Base-by-base conservation (phyloP, 2,888 invertebrate genomes). In the Rhorus exstirpatorius region DNA sequence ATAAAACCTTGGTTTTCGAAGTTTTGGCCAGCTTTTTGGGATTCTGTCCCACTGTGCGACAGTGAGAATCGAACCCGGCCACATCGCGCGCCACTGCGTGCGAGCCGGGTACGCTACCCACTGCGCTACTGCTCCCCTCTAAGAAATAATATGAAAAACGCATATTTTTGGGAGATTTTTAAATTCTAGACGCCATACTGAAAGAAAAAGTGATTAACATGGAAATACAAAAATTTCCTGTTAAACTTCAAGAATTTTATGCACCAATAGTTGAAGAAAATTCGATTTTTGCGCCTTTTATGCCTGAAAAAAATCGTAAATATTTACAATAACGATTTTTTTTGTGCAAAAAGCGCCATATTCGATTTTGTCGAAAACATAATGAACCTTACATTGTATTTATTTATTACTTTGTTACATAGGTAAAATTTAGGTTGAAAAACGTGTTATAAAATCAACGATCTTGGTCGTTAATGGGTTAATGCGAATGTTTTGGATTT, bases 71-170 rank as follows among this genome's bases (percentile, higher is more conserved):
- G n/a, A n/a, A n/a, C n/a, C n/a, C n/a, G n/a, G n/a, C n/a, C n/a
- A n/a, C n/a, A n/a, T n/a, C n/a, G n/a, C n/a, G n/a, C n/a, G n/a
- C n/a, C n/a, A n/a, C n/a, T n/a, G n/a, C n/a, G n/a, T n/a, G n/a
- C n/a, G n/a, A n/a, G n/a, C n/a, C n/a, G n/a, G n/a, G n/a, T n/a
- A n/a, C n/a, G n/a, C n/a, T n/a, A n/a, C n/a, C n/a, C n/a, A n/a
- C n/a, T n/a, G n/a, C n/a, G n/a, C n/a, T n/a, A n/a, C n/a, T n/a
- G n/a, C n/a, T n/a, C n/a, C n/a, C n/a, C n/a, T n/a, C n/a, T n/a
- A n/a, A n/a, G 2, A 19, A 51, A 51, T 21, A 55, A 19, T n/a
- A 55, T 55, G 55, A 55, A 55, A 55, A 24, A 55, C 12, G 14
- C 24, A 51, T 17, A 51, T 51, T 51, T 51, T 51, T 26, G 26